These are phyloP conservation scores for Synergus japonicus DNA, from an alignment of 2,888 invertebrate genomes.

Conservation along the genomic window DNA sequence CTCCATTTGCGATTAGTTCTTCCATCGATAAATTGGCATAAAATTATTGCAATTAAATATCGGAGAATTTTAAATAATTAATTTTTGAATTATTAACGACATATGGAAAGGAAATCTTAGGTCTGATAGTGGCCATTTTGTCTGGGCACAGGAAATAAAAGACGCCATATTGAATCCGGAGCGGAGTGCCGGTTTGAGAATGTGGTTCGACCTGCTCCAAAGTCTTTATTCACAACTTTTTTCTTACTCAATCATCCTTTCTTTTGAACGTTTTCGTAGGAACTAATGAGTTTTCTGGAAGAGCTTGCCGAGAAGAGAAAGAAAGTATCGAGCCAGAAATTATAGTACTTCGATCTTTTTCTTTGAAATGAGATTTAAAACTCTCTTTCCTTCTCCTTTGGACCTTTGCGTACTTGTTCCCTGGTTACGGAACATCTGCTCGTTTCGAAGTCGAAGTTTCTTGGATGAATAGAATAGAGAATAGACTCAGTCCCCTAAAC, in stretches of 20 bases:
- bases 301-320: background rate
- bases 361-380: background rate
- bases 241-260: slow-evolving; percentile 36
- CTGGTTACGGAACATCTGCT: slow-evolving; percentile 9
- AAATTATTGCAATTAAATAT: background rate
- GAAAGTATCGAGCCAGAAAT: slow-evolving; percentile 1
- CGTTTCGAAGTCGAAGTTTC: background rate
- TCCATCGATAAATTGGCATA: background rate
- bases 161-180: slow-evolving; percentile 59
- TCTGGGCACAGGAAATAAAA: slow-evolving; percentile 50
- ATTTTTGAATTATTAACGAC: background rate
- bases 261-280: slow-evolving; percentile 33
- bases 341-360: background rate
- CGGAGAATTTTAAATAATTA: background rate
- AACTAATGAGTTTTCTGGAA: slow-evolving; percentile 6
- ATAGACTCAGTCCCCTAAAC: background rate
- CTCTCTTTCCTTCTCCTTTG: background rate
- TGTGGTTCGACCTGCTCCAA: slow-evolving; percentile 61
- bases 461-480: slow-evolving; percentile 1
- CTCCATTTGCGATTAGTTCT: slow-evolving; percentile 1
- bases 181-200: slow-evolving; percentile 59
- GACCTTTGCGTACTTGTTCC: background rate
- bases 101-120: slow-evolving; percentile 42
- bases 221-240: slow-evolving; percentile 45
- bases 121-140: slow-evolving; percentile 57